These are phyloP conservation scores for Lasioglossum baleicum DNA, from an alignment of 1,140 invertebrate species.

Conservation along the genomic window DNA sequence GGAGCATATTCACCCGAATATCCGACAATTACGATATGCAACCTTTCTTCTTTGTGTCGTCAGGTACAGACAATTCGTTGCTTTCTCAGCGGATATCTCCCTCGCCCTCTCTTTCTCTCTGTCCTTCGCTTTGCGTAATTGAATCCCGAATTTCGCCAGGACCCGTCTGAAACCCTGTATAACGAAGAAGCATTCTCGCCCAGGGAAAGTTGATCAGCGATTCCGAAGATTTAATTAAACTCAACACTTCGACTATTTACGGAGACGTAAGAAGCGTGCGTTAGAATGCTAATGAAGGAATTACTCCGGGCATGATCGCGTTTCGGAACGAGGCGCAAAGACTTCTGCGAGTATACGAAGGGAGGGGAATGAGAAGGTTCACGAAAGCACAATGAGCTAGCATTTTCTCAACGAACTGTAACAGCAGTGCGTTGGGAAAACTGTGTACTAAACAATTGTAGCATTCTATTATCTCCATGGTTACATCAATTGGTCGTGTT, in stretches of 20 bases:
- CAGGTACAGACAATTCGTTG: neutral
- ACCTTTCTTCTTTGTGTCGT: neutral
- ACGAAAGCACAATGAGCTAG: too few species aligned
- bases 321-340: neutral
- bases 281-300: neutral
- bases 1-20: neutral
- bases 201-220: neutral
- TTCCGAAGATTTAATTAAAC: conserved; percentile 9
- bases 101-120: neutral
- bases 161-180: neutral
- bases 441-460: too few species aligned
- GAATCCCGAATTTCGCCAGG: neutral
- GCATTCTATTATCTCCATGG: too few species aligned
- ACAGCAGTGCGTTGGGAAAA: too few species aligned
- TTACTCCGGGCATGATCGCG: neutral
- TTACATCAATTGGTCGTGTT: too few species aligned
- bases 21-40: neutral
- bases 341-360: neutral
- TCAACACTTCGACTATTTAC: neutral
- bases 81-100: neutral
- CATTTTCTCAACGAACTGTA: too few species aligned
- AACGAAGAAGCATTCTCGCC: neutral
- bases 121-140: neutral
- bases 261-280: conserved; percentile 1
- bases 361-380: neutral